These are phyloP conservation scores for Diadophis punctatus DNA, from an alignment of 2,113 vertebrate genomes.

Conservation along the genomic window DNA sequence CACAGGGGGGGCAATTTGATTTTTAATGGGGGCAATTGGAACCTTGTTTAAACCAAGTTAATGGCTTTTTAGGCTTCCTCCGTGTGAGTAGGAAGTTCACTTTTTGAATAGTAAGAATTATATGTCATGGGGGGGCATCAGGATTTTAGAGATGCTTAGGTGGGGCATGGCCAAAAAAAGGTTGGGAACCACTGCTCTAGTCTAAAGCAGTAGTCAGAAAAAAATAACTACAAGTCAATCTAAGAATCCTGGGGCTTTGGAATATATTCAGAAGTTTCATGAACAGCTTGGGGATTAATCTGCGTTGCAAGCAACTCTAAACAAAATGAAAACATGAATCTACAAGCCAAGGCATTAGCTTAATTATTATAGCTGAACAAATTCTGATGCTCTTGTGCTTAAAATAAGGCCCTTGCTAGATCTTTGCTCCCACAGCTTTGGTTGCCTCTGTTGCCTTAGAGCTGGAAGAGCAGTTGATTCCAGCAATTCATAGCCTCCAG, in stretches of 20 bases:
- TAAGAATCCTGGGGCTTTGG: neutral
- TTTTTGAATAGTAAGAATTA: too few relatives aligned
- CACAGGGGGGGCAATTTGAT: too few relatives aligned
- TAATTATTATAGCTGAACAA: neutral
- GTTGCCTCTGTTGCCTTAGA: neutral
- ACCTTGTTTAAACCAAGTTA: too few relatives aligned
- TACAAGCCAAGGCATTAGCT: neutral
- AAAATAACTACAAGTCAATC: neutral
- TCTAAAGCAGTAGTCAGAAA: neutral
- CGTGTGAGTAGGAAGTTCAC: too few relatives aligned
- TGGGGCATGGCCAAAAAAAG: too few relatives aligned
- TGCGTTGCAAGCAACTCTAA: neutral
- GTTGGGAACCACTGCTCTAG: neutral
- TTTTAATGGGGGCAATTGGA: too few relatives aligned
- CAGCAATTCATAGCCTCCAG: neutral
- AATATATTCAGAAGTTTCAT: neutral
- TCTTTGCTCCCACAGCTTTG: neutral
- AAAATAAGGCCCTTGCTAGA: neutral
- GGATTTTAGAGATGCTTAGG: too few relatives aligned
- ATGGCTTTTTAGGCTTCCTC: too few relatives aligned
- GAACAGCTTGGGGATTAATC: neutral
- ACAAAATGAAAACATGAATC: neutral
- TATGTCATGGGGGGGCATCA: too few relatives aligned
- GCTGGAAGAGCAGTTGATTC: neutral
- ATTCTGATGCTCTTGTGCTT: neutral